Conservation (phyloP, 2,888 invertebrate genomes). For the Podotricha telesiphe region DNA sequence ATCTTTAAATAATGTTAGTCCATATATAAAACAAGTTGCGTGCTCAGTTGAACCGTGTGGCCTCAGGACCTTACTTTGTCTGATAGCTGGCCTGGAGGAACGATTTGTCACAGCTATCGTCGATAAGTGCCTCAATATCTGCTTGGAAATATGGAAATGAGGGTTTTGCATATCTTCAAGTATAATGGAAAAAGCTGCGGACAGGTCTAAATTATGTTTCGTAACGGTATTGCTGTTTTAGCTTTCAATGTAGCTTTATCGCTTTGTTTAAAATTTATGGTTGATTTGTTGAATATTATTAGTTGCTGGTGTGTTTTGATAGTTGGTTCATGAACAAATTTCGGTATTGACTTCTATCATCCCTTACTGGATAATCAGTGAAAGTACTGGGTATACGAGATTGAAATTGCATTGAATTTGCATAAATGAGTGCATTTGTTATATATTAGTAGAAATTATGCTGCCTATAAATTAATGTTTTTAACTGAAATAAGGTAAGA, state of each 20-base stretch:
- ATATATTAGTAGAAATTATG: no score
- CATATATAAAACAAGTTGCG: slow-evolving; percentile 29
- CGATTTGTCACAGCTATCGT: slow-evolving; percentile 69
- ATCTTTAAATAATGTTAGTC: background rate
- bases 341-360: no score
- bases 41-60: slow-evolving; percentile 60
- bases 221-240: slow-evolving; percentile 27
- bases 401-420: no score
- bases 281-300: background rate
- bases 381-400: no score
- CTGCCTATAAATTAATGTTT: no score
- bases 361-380: no score
- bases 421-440: no score
- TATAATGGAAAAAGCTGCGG: slow-evolving; percentile 36
- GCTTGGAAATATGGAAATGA: slow-evolving; percentile 41
- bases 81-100: slow-evolving; percentile 45
- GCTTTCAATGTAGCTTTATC: slow-evolving; percentile 8
- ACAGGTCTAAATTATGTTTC: slow-evolving; percentile 37
- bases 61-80: slow-evolving; percentile 60
- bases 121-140: slow-evolving; percentile 43
- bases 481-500: no score
- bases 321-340: no score
- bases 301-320: no score
- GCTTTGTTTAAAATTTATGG: slow-evolving; percentile 18
- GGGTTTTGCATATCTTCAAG: slow-evolving; percentile 38